phyloP scores from a whole-genome alignment of 2,888 invertebrate genomes.

The Tuta absoluta region DNA sequence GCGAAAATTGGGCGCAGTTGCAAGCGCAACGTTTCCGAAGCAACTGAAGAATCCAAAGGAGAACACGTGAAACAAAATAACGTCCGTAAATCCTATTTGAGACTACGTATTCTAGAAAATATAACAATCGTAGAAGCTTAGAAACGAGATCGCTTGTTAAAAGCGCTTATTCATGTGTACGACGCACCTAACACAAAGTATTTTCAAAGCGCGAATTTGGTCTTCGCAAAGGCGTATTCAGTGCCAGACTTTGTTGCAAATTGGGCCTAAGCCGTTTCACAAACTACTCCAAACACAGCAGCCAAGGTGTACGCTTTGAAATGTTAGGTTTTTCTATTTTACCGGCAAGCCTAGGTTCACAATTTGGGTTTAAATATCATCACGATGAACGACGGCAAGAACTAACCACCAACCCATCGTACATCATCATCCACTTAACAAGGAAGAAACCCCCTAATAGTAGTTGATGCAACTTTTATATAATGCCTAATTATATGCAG shows the following conservation, averaged over 20 bases:
- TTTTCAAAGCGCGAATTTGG: slow-evolving; percentile 3
- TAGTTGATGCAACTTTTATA: no score
- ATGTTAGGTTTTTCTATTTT: no score
- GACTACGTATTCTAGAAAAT: background rate
- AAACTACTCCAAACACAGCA: background rate
- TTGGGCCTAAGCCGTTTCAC: slow-evolving; percentile 3
- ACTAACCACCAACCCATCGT: no score
- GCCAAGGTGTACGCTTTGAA: no score
- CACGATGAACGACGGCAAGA: no score
- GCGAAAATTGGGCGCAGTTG: background rate
- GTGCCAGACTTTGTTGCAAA: background rate
- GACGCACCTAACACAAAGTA: background rate
- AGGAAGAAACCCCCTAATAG: no score
- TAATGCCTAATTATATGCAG: no score
- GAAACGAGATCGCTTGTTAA: slow-evolving; percentile 9
- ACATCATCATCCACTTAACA: no score
- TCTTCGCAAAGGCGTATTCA: background rate
- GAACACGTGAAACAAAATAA: background rate
- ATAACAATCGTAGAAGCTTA: background rate
- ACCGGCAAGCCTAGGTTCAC: no score
- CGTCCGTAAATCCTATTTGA: background rate
- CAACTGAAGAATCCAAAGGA: background rate
- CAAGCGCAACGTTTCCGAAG: background rate
- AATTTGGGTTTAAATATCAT: no score
- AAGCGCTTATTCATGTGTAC: slow-evolving; percentile 10